Evolutionary conservation across 2,888 invertebrate genomes (phyloP).

Genomic region (Adineta ricciae): DNA sequence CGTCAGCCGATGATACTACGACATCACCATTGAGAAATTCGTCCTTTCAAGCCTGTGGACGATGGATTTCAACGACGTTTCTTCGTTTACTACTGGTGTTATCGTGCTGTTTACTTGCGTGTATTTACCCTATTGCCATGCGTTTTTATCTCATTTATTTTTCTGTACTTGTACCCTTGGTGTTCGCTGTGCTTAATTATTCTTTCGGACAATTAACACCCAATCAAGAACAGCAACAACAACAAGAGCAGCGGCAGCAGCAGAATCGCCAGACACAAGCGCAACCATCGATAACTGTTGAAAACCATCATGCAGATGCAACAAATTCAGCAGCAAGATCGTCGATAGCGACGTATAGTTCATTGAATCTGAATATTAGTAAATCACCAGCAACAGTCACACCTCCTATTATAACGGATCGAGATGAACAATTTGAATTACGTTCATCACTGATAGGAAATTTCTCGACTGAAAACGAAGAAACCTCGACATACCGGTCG

Average conservation of each 20-base stretch:
- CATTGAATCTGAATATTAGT: neutral
- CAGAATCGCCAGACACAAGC: neutral
- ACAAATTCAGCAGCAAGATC: neutral
- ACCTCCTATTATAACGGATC: neutral
- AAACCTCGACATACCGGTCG: neutral
- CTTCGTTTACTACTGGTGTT: neutral
- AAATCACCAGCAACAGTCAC: neutral
- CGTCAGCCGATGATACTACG: neutral
- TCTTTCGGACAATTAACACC: neutral
- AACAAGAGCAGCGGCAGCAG: neutral
- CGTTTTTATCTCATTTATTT: conserved; percentile 13
- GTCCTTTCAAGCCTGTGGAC: neutral
- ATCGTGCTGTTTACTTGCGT: neutral
- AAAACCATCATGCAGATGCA: neutral
- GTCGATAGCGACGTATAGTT: neutral
- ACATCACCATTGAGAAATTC: neutral
- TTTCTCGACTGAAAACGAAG: neutral
- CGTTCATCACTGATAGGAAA: neutral
- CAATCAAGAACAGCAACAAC: neutral
- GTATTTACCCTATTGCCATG: neutral
- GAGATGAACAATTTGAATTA: neutral
- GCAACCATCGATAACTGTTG: neutral
- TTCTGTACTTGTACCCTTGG: neutral
- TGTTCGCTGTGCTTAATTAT: conserved; percentile 1
- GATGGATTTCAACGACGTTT: neutral